Conservation (phyloP, 2,113 vertebrate species). For the Oryzias celebensis region DNA sequence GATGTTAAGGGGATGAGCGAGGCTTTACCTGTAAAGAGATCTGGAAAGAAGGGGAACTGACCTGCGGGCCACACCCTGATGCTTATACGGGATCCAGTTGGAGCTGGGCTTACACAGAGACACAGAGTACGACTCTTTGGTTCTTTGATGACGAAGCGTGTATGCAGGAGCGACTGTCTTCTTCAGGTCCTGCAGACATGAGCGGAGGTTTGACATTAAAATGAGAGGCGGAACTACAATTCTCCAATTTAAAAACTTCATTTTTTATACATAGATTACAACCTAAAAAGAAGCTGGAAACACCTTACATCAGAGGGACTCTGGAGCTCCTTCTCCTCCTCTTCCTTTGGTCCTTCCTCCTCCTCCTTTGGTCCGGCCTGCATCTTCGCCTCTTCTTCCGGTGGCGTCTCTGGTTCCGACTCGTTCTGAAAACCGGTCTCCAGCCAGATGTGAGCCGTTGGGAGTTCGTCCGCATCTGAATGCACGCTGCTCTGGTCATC, state of each 20-base stretch:
- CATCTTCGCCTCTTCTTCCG: conserved; percentile 7
- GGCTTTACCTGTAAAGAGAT: not conserved
- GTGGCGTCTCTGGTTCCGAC: not conserved
- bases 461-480: conserved; percentile 14
- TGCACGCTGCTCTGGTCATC: not conserved
- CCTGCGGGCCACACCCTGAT: conserved; percentile 82
- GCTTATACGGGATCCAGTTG: conserved; percentile 82
- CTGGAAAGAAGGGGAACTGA: conserved; percentile 47
- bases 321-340: conserved; percentile 14
- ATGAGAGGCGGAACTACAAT: too few relatives aligned
- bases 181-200: conserved; percentile 51
- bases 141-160: conserved; percentile 81
- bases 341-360: conserved; percentile 18
- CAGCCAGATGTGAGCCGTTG: not conserved
- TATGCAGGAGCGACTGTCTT: conserved; percentile 72
- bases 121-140: conserved; percentile 78
- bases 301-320: conserved; percentile 37
- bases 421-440: conserved; percentile 9
- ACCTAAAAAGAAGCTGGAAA: not conserved
- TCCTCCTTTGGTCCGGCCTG: conserved; percentile 4
- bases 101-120: conserved; percentile 77
- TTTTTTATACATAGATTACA: too few relatives aligned
- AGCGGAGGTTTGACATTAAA: not conserved
- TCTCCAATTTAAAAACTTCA: too few relatives aligned
- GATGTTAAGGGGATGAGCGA: not conserved